phyloP scores from a whole-genome alignment of 2,797 vertebrate genomes.

The Hafferia zeledoni region DNA sequence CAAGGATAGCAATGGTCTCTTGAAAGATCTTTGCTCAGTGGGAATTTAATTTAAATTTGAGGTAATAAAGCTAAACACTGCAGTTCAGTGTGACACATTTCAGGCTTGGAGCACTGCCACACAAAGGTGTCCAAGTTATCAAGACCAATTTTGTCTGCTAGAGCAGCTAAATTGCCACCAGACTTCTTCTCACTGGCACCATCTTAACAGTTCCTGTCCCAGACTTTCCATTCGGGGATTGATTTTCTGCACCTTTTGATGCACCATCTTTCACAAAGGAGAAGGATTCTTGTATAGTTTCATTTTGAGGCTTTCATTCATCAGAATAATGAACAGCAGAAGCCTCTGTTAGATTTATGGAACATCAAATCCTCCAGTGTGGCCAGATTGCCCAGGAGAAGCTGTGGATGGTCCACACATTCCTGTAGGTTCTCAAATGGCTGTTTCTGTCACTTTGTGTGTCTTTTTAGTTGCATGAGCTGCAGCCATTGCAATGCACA shows the following conservation, averaged over 20 bases:
- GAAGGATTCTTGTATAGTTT: neutral
- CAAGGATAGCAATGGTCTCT: neutral
- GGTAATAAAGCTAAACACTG: neutral
- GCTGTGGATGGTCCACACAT: neutral
- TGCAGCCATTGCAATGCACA: slow-evolving; percentile 3
- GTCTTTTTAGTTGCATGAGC: slow-evolving; percentile 28
- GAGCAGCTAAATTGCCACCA: neutral
- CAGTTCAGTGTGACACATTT: neutral
- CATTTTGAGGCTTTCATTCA: neutral
- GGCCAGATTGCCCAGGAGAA: neutral
- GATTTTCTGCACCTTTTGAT: neutral
- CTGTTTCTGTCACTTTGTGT: neutral
- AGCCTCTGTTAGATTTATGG: neutral
- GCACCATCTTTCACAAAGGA: neutral
- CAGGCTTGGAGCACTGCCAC: neutral
- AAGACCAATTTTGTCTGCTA: neutral
- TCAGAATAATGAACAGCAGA: neutral
- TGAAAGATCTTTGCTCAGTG: neutral
- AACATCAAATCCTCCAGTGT: neutral
- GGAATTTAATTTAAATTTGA: neutral
- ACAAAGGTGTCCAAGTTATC: neutral
- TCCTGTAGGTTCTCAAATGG: neutral
- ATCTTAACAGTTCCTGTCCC: neutral
- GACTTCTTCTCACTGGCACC: neutral
- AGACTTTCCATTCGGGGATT: rapidly evolving